Evolutionary conservation across 2,797 vertebrate species (phyloP), one percentile per base, ranked within the genome.

Genomic region (Sebastes hubbsi): DNA sequence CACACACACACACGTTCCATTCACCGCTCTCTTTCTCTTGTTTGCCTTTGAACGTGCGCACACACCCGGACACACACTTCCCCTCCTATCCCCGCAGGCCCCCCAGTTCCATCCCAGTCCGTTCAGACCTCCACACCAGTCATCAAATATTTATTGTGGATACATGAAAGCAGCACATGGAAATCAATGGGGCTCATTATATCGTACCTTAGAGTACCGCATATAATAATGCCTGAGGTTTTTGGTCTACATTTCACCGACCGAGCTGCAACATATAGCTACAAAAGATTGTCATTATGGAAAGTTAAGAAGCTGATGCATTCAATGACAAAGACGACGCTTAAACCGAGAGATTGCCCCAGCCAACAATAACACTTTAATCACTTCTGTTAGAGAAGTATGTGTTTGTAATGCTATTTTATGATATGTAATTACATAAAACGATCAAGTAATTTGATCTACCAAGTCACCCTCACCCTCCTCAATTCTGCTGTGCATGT

Each of bases 131-230:
- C 82, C 82, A 85, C 89, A 90, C 87, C 86, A 82, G 75, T 84
- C 87, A 95, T 96, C 87, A 95, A 96, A 95, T 95, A 96, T 95
- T 95, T 87, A 96, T 94, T 34, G 67, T 81, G 77, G 91, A 81
- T 90, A 84, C 90, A 92, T 95, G 89, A 95, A 94, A 93, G 89
- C 80, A 89, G 90, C 86, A 72, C 80, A 83, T 83, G 69, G 82
- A 93, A 93, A 95, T 93, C 92, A 88, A 92, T 93, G 81, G 75
- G 32, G 66, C 87, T 93, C 90, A 88, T 95, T 94, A 94, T 92
- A 75, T 91, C 62, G 55, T 77, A 83, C 88, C 83, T 82, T 58
- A 25, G 27, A 64, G 32, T 72, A 42, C 38, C 13, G 38, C 6
- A 54, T 27, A 27, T 27, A 27, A 27, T 71, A 61, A 46, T 24